A percentile compares a stretch with the other conserved stretches of the same genome.
Conservation (phyloP, 30 jellyfish, hydroid and myxozoan species). For the Hydra vulgaris region DNA sequence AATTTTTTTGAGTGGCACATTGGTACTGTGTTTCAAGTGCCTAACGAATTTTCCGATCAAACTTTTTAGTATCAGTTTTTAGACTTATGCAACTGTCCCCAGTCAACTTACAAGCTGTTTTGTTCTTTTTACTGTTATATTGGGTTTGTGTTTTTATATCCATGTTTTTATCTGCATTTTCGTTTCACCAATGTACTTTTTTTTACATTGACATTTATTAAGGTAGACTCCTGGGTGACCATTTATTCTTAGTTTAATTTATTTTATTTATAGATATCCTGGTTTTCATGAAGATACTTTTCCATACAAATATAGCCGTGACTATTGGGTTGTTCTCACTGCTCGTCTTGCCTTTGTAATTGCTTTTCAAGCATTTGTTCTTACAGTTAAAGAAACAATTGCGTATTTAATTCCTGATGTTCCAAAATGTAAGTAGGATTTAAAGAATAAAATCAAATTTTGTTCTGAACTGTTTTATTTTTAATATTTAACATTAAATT, state of each 20-base stretch:
- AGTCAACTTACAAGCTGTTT: no score
- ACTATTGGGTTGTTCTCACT: slow-evolving; percentile 62
- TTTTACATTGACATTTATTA: no score
- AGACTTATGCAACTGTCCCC: no score
- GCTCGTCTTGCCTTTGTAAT: slow-evolving; percentile 89
- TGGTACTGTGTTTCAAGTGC: no score
- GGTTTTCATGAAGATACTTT: slow-evolving; percentile 57
- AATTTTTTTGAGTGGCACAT: no score
- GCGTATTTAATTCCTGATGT: slow-evolving; percentile 82
- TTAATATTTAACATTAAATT: background rate
- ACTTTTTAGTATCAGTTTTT: no score
- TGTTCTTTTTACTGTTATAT: no score
- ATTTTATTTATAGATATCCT: slow-evolving; percentile 57
- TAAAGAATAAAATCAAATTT: background rate
- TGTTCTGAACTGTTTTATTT: background rate
- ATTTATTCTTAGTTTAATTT: background rate
- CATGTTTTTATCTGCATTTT: no score
- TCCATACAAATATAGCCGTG: slow-evolving; percentile 58
- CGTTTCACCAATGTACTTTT: no score
- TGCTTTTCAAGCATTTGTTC: slow-evolving; percentile 86
- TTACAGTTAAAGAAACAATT: slow-evolving; percentile 40
- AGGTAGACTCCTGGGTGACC: no score
- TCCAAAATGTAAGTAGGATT: slow-evolving; percentile 42
- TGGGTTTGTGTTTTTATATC: no score
- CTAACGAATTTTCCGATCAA: no score